Base-by-base conservation (phyloP, 2,888 invertebrate species). In the Troides helena region DNA sequence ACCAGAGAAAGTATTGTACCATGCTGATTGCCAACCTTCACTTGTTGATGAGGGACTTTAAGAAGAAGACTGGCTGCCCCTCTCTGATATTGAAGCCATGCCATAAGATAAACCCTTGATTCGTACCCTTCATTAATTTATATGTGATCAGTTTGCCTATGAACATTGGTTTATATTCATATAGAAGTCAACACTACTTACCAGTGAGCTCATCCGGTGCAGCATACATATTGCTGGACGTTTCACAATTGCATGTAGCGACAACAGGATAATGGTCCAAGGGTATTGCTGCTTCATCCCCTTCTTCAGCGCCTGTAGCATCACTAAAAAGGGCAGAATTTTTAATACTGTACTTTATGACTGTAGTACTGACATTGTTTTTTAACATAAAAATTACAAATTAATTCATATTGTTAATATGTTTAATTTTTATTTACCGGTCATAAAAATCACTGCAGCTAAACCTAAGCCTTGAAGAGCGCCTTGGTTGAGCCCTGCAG, bases 201-300 rank as follows among this genome's bases (percentile, higher is more conserved):
- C 90, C 89, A n/a, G 81, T 80, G 2, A 90, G 80, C 50, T 89
- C 87, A 0, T 80, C 77, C 1, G 87, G 81, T 1, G 84, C 85
- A 0, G 88, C 87, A 73, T 87, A 83, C 23, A 90, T 77, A 65
- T 88, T 89, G 79, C 84, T 86, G 14, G 83, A 69, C 0, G 78
- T 73, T 65, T 88, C 87, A 70, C 92, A 92, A 75, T 73, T 82
- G 76, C 92, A 92, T 0, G 84, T 80, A 46, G 87, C 90, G 1
- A 88, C 74, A 0, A 87, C 69, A 0, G 83, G 73, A 0, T 84
- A 71, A 6, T 74, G 72, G 18, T 89, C 89, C 0, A 75, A 75
- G 0, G 92, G 91, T 67, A 85, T 85, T 2, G 86, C 85, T 1
- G 90, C 87, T 61, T 88, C 88, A 0, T 85, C 79, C 1, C 86